Evolutionary conservation across 2,797 vertebrate genomes (phyloP).

Genomic region (Threskiornis aethiopicus): DNA sequence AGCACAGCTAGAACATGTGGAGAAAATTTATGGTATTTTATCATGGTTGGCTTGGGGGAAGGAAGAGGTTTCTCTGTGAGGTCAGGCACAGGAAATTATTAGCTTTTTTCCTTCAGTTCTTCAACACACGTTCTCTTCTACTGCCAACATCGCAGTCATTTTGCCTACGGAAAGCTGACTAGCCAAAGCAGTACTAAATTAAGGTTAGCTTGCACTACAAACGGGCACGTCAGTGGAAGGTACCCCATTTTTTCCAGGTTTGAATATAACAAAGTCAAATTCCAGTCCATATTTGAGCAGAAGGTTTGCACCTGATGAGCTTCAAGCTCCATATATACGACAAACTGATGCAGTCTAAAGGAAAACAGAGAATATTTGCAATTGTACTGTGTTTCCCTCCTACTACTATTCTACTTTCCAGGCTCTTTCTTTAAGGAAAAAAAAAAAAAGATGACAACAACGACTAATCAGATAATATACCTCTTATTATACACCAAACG

Average conservation of each 20-base stretch:
- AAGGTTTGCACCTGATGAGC: neutral
- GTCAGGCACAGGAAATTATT: neutral
- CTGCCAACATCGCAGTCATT: neutral
- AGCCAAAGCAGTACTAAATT: neutral
- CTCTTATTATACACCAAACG: neutral
- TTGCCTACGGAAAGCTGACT: neutral
- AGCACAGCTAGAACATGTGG: neutral
- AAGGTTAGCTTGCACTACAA: neutral
- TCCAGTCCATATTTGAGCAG: neutral
- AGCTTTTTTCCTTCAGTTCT: neutral
- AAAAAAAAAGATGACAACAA: neutral
- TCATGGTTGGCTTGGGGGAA: conserved; percentile 22
- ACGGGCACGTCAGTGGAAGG: neutral
- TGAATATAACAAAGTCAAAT: neutral
- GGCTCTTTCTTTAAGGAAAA: neutral
- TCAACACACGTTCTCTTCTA: neutral
- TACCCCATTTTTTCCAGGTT: neutral
- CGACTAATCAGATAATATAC: neutral
- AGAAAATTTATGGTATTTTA: conserved; percentile 45
- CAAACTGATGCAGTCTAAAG: neutral
- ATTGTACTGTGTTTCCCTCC: neutral
- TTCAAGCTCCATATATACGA: neutral
- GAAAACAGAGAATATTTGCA: neutral
- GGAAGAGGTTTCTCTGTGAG: conserved; percentile 16
- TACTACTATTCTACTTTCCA: neutral